A percentile compares a stretch with the other conserved stretches of the same genome.
These are phyloP conservation scores for Oreochromis niloticus DNA, from an alignment of 2,113 vertebrate genomes.

Conservation along the genomic window DNA sequence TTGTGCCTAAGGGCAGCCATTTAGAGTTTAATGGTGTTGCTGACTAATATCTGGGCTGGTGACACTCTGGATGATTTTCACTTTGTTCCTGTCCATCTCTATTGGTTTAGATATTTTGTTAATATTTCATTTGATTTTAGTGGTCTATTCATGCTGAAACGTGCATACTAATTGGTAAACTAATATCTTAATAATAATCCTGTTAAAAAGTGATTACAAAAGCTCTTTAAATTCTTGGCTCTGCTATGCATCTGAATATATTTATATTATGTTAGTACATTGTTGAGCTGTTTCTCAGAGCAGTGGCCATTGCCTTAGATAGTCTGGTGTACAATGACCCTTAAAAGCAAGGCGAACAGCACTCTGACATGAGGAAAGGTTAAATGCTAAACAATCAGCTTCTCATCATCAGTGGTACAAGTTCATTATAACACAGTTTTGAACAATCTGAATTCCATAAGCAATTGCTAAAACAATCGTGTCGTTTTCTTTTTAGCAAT, in stretches of 20 bases:
- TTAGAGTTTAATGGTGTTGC: conserved; percentile 68
- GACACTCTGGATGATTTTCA: conserved; percentile 40
- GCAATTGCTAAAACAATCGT: not conserved
- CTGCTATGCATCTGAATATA: not conserved
- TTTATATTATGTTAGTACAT: not conserved
- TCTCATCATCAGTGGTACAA: not conserved
- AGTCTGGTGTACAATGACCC: conserved; percentile 26
- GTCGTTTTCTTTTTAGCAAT: not conserved
- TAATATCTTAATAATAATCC: not conserved
- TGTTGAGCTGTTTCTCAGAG: not conserved
- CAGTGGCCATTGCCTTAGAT: not conserved
- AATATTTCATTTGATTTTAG: not conserved
- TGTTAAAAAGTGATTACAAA: not conserved
- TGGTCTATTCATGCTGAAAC: not conserved
- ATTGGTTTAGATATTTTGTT: not conserved
- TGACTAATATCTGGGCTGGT: conserved; percentile 69
- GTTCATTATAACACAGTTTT: not conserved
- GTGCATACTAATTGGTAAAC: not conserved
- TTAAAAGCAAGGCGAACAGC: not conserved
- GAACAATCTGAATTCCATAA: not conserved
- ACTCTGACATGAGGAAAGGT: not conserved
- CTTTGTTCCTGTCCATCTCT: not conserved
- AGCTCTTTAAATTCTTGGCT: not conserved
- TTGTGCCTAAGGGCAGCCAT: conserved; percentile 64
- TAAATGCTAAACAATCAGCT: not conserved